These are phyloP conservation scores for Falco biarmicus DNA, from an alignment of 2,797 vertebrate genomes.

Conservation along the genomic window DNA sequence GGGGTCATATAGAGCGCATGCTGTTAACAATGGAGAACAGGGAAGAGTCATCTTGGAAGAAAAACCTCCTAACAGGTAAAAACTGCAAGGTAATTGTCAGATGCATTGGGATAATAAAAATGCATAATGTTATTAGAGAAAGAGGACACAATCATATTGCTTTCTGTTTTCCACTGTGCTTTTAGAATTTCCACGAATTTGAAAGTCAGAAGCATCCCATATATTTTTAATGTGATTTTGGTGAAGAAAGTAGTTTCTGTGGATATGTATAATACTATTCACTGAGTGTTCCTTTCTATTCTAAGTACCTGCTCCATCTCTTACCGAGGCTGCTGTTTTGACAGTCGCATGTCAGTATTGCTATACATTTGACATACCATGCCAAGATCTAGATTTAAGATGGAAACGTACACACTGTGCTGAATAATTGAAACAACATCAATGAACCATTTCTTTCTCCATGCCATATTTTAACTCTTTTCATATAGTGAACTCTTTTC, in stretches of 20 bases:
- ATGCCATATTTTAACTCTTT: conserved; percentile 21
- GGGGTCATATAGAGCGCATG: not conserved
- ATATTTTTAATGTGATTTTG: not conserved
- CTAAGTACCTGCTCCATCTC: conserved; percentile 33
- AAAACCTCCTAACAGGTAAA: not conserved
- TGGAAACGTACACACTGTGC: not conserved
- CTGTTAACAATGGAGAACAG: not conserved
- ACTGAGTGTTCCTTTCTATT: conserved; percentile 5
- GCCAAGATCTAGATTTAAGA: conserved; percentile 32
- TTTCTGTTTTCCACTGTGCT: not conserved
- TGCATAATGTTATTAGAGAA: not conserved
- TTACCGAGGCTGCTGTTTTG: conserved; percentile 27
- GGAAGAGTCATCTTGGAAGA: not conserved
- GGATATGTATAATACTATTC: not conserved
- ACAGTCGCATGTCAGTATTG: conserved; percentile 53
- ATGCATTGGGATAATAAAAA: not conserved
- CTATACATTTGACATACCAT: not conserved
- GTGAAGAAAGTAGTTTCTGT: not conserved
- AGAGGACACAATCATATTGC: not conserved
- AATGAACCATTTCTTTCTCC: not conserved
- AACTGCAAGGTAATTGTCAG: not conserved
- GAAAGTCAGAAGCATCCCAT: not conserved
- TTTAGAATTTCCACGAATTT: not conserved
- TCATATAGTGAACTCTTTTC: not conserved
- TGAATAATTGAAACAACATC: conserved; percentile 49